phyloP scores from a whole-genome alignment of 2,888 invertebrate species.

The Dascillus cervinus region DNA sequence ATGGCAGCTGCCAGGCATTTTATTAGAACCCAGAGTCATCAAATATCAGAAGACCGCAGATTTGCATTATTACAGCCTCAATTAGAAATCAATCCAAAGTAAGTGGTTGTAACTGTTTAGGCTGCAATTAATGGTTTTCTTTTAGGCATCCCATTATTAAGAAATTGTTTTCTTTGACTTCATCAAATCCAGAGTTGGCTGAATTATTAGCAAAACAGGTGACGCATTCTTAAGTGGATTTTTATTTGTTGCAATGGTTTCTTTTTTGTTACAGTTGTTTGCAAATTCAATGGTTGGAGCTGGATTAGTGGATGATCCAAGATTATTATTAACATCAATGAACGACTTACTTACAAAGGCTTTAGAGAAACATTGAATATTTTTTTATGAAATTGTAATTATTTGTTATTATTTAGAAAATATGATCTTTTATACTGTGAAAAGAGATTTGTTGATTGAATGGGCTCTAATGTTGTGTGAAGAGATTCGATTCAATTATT shows the following conservation, averaged over 20 bases:
- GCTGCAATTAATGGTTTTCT: slow-evolving; percentile 15
- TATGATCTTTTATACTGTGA: too few relatives aligned
- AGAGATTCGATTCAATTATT: too few relatives aligned
- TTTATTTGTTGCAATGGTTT: slow-evolving; percentile 4
- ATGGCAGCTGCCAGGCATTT: slow-evolving; percentile 97
- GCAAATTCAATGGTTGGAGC: slow-evolving; percentile 93
- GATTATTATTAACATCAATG: slow-evolving; percentile 74
- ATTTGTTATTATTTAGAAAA: too few relatives aligned
- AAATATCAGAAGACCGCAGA: slow-evolving; percentile 74
- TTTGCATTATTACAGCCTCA: slow-evolving; percentile 84
- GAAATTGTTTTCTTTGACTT: slow-evolving; percentile 70
- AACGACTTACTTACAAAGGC: slow-evolving; percentile 78
- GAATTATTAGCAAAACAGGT: slow-evolving; percentile 79
- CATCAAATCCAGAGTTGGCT: slow-evolving; percentile 71
- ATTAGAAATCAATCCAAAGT: slow-evolving; percentile 91
- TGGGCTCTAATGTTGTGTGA: too few relatives aligned
- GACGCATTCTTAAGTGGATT: slow-evolving; percentile 16
- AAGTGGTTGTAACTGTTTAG: slow-evolving; percentile 25
- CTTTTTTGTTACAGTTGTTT: slow-evolving; percentile 58
- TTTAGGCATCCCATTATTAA: slow-evolving; percentile 82
- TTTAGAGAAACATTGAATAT: slow-evolving; percentile 55
- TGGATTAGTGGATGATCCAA: slow-evolving; percentile 86
- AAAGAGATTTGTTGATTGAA: too few relatives aligned
- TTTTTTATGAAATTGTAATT: too few relatives aligned
- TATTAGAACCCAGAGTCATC: slow-evolving; percentile 78